Conservation (phyloP, 1,140 invertebrate genomes). For the Pseudomyrmex pallidus region DNA sequence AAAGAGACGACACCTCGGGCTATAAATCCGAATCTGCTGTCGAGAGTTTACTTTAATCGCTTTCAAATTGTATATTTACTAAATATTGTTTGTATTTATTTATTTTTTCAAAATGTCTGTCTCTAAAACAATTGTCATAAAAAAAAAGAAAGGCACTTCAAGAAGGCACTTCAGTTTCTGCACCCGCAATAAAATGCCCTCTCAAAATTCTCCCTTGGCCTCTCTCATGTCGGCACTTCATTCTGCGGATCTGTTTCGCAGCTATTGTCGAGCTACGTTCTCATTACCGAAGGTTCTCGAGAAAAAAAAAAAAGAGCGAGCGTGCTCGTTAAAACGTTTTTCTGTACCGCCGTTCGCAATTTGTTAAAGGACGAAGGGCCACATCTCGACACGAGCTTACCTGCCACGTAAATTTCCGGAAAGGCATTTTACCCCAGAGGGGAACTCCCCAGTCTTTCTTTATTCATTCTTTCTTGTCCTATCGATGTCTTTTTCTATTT, state of each 20-base stretch:
- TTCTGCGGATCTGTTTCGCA: conserved; percentile 22
- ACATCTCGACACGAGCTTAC: conserved; percentile 45
- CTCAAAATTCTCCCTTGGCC: conserved; percentile 19
- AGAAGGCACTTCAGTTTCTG: background rate
- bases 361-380: conserved; percentile 71
- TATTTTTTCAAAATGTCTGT: no score
- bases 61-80: no score
- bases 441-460: conserved; percentile 51
- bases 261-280: conserved; percentile 29
- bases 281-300: conserved; percentile 53
- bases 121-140: background rate
- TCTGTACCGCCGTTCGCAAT: conserved; percentile 72
- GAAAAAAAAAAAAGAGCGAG: conserved; percentile 66
- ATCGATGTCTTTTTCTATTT: conserved; percentile 25
- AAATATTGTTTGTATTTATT: no score
- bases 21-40: background rate
- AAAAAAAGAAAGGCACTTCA: background rate
- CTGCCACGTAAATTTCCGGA: conserved; percentile 73
- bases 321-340: conserved; percentile 77
- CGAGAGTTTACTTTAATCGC: no score
- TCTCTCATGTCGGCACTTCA: conserved; percentile 26
- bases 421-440: conserved; percentile 73
- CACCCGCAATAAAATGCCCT: background rate
- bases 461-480: conserved; percentile 50
- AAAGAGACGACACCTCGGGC: background rate